Percentiles rank a stretch among this genome's conserved stretches.
Conservation (phyloP, 2,797 vertebrate genomes). For the Vipera latastei region DNA sequence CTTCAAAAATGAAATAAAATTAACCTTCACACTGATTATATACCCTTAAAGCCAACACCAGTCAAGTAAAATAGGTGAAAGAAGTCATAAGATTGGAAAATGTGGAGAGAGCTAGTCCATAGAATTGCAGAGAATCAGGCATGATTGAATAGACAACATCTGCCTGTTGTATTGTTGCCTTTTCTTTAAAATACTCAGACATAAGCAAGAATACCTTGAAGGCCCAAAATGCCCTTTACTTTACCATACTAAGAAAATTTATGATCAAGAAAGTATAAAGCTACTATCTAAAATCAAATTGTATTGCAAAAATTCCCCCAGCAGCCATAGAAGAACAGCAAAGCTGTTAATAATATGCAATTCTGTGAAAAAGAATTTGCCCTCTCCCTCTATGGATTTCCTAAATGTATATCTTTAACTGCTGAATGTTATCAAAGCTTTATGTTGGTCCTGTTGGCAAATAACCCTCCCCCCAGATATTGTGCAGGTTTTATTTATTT, state of each 20-base stretch:
- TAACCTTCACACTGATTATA: neutral
- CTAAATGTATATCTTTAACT: neutral
- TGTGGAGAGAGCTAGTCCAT: too few species aligned
- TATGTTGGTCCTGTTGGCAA: neutral
- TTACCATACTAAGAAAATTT: neutral
- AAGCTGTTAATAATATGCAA: neutral
- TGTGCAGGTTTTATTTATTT: neutral
- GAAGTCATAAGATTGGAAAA: too few species aligned
- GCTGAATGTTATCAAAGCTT: neutral
- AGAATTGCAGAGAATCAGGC: too few species aligned
- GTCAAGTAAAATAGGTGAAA: too few species aligned
- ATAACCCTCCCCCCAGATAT: neutral
- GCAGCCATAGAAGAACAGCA: neutral
- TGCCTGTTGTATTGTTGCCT: too few species aligned
- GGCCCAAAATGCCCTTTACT: neutral
- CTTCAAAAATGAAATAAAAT: neutral
- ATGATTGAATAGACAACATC: too few species aligned
- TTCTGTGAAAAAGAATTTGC: neutral
- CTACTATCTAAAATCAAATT: neutral
- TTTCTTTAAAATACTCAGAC: neutral
- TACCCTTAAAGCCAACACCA: too few species aligned
- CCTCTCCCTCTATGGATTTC: neutral
- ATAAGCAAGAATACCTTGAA: neutral
- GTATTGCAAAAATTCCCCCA: neutral
- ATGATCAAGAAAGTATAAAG: neutral